A percentile compares a stretch with the other conserved stretches of the same genome.
Conservation (phyloP, 2,888 invertebrate genomes). For the Catocala sponsa region DNA sequence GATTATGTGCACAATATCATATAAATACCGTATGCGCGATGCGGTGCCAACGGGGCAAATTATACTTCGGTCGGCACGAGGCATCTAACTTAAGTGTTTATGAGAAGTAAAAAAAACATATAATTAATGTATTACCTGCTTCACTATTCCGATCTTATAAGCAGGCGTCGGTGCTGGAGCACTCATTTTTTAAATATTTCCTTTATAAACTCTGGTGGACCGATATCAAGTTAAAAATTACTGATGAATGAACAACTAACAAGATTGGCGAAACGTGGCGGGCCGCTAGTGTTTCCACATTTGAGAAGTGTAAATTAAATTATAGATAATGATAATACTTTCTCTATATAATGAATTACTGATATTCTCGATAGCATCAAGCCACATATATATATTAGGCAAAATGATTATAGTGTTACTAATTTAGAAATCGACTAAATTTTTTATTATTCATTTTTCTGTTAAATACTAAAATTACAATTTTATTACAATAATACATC, state of each 20-base stretch:
- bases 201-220: constrained; percentile 61
- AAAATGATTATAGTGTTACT: not conserved
- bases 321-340: constrained; percentile 47
- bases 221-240: constrained; percentile 67
- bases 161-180: constrained; percentile 74
- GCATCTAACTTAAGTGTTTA: constrained; percentile 57
- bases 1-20: constrained; percentile 11
- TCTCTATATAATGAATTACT: constrained; percentile 29
- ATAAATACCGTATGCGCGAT: constrained; percentile 33
- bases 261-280: constrained; percentile 85
- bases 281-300: constrained; percentile 71
- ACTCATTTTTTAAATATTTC: constrained; percentile 76
- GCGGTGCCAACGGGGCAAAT: constrained; percentile 84
- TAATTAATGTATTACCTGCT: constrained; percentile 78
- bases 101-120: constrained; percentile 48
- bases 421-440: constrained; percentile 26
- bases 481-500: too few relatives aligned
- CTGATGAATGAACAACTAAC: constrained; percentile 71
- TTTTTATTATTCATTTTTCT: not conserved
- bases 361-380: constrained; percentile 38
- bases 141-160: constrained; percentile 82
- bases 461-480: too few relatives aligned
- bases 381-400: constrained; percentile 3
- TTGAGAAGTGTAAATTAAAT: constrained; percentile 52
- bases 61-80: constrained; percentile 73